A percentile compares a stretch with the other conserved stretches of the same genome.
Conservation (phyloP, 1,140 invertebrate genomes). For the Heliconius himera region DNA sequence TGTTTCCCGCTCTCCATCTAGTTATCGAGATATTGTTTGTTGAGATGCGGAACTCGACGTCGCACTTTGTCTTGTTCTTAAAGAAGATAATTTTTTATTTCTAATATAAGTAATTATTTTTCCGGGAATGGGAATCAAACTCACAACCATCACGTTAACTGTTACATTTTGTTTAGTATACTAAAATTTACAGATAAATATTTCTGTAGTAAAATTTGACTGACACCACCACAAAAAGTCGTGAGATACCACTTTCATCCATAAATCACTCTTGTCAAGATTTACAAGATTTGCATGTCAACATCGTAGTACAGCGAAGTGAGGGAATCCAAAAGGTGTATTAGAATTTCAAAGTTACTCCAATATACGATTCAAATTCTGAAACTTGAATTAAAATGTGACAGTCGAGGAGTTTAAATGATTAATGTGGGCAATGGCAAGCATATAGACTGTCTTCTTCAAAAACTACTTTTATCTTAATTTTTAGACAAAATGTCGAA, state of each 20-base stretch:
- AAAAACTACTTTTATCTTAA: too few species aligned
- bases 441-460: too few species aligned
- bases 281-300: slow-evolving; percentile 7
- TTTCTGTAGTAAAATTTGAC: not conserved
- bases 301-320: not conserved
- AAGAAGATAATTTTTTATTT: too few species aligned
- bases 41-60: too few species aligned
- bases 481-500: too few species aligned
- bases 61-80: too few species aligned
- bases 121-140: too few species aligned
- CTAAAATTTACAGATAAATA: not conserved
- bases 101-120: too few species aligned
- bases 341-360: slow-evolving; percentile 10
- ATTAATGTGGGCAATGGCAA: not conserved
- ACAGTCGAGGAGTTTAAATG: not conserved
- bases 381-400: not conserved
- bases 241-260: not conserved
- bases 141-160: too few species aligned
- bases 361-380: slow-evolving; percentile 1
- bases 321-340: slow-evolving; percentile 6
- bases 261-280: slow-evolving; percentile 1
- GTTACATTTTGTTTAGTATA: too few species aligned
- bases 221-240: not conserved
- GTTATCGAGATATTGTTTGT: too few species aligned
- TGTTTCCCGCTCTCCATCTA: too few species aligned